Conservation (phyloP, 2,888 invertebrate species). For the Heliothis peltigera region DNA sequence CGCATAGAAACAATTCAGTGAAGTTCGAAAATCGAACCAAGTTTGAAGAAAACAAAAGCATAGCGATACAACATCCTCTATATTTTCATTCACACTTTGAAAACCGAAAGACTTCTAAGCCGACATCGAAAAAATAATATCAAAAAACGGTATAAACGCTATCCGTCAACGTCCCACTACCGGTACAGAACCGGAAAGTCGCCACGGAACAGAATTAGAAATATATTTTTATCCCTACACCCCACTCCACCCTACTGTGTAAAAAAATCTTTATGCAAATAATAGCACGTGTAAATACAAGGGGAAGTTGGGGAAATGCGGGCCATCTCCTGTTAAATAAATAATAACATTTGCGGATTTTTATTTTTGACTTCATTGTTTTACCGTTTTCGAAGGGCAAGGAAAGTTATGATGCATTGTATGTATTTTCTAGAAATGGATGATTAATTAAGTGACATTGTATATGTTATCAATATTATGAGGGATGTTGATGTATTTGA, state of each 20-base stretch:
- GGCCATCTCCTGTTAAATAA: slow-evolving; percentile 66
- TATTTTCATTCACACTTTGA: slow-evolving; percentile 23
- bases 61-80: neutral
- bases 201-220: slow-evolving; percentile 86
- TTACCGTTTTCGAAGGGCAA: slow-evolving; percentile 26
- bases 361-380: slow-evolving; percentile 52
- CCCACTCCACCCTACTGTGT: slow-evolving; percentile 72
- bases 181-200: slow-evolving; percentile 82
- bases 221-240: slow-evolving; percentile 87
- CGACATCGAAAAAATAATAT: slow-evolving; percentile 71
- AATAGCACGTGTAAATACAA: slow-evolving; percentile 87
- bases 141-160: slow-evolving; percentile 79
- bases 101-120: slow-evolving; percentile 34
- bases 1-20: neutral
- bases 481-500: neutral
- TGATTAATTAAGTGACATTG: slow-evolving; percentile 35
- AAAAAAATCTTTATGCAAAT: slow-evolving; percentile 89
- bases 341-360: slow-evolving; percentile 62
- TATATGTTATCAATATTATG: neutral
- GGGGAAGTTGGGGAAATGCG: slow-evolving; percentile 76
- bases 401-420: slow-evolving; percentile 56
- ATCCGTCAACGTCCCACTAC: slow-evolving; percentile 85
- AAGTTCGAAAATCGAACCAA: neutral
- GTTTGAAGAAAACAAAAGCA: too few species aligned
- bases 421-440: slow-evolving; percentile 59